Conservation (phyloP, 2,113 vertebrate genomes). For the Centropristis striata region DNA sequence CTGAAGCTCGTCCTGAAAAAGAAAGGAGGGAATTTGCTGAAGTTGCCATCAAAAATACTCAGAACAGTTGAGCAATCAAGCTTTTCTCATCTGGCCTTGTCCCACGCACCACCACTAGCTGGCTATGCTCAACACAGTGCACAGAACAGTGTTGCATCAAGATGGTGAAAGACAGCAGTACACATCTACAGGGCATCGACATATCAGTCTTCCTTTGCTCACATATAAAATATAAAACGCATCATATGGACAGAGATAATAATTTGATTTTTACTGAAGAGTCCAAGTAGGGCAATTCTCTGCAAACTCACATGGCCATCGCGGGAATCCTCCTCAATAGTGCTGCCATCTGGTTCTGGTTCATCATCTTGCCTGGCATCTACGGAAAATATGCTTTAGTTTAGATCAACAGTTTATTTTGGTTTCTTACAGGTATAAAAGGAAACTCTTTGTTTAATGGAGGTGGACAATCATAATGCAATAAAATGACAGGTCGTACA, state of each 20-base stretch:
- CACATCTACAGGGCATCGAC: too few relatives aligned
- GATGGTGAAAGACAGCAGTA: too few relatives aligned
- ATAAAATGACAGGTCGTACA: not conserved
- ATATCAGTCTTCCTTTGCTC: too few relatives aligned
- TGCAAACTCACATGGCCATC: conserved; percentile 88
- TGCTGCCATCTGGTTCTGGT: conserved; percentile 87
- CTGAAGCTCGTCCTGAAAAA: conserved; percentile 87
- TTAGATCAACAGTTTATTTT: not conserved
- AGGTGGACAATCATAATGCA: not conserved
- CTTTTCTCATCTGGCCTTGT: too few relatives aligned
- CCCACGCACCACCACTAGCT: too few relatives aligned
- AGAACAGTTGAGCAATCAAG: too few relatives aligned
- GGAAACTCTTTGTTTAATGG: not conserved
- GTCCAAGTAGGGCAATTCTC: too few relatives aligned
- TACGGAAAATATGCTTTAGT: conserved; percentile 57
- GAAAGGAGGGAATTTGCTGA: not conserved
- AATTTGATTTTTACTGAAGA: too few relatives aligned
- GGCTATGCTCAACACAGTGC: too few relatives aligned
- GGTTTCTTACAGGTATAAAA: not conserved
- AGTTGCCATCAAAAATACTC: not conserved
- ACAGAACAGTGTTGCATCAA: too few relatives aligned
- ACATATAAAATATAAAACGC: too few relatives aligned
- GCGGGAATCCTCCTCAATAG: conserved; percentile 91
- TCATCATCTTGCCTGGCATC: conserved; percentile 89
- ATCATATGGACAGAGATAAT: too few relatives aligned